These are phyloP conservation scores for Pangasius sanitwongsei DNA, from an alignment of 2,797 vertebrate species.

Conservation along the genomic window DNA sequence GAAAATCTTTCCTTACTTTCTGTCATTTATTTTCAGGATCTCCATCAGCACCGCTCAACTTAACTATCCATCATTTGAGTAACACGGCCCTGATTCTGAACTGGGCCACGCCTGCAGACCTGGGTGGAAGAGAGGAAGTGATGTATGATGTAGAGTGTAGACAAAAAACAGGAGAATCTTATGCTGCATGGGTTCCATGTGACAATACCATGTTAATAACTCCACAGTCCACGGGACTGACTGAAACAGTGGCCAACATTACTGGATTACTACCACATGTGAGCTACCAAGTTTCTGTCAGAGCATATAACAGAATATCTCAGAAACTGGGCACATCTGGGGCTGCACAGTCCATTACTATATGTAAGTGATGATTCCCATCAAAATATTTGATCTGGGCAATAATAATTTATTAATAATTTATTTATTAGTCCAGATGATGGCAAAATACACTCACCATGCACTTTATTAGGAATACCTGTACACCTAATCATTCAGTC, in stretches of 20 bases:
- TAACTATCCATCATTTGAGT: conserved; percentile 45
- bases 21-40: conserved; percentile 57
- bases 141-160: conserved; percentile 61
- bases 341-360: conserved; percentile 55
- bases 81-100: conserved; percentile 54
- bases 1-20: neutral
- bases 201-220: conserved; percentile 40
- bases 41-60: conserved; percentile 68
- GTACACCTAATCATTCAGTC: too few species aligned
- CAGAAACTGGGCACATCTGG: neutral
- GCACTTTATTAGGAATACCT: too few species aligned
- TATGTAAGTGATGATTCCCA: conserved; percentile 58
- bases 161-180: conserved; percentile 44
- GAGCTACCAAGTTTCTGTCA: conserved; percentile 64
- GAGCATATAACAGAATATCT: conserved; percentile 63
- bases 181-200: conserved; percentile 59
- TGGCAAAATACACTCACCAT: neutral
- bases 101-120: conserved; percentile 67
- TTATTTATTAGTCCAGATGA: neutral
- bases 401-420: neutral
- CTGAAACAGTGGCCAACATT: conserved; percentile 54
- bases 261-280: conserved; percentile 55
- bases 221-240: conserved; percentile 43
- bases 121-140: conserved; percentile 64
- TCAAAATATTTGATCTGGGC: neutral